phyloP scores from a whole-genome alignment of 2,113 vertebrate genomes.

The Psettodes erumei region DNA sequence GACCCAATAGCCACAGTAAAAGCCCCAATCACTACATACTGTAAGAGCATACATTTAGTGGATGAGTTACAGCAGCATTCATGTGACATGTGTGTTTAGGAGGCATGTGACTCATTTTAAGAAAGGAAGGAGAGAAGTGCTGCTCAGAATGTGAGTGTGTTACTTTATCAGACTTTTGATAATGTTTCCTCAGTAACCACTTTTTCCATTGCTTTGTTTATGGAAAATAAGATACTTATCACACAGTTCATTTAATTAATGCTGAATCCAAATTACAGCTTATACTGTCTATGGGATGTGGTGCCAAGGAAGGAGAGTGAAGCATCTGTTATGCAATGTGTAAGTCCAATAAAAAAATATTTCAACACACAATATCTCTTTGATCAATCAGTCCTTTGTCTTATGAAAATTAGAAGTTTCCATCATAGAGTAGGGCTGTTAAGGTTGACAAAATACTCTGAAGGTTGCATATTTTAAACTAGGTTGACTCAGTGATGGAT shows the following conservation, averaged over 20 bases:
- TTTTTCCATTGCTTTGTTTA: conserved; percentile 6
- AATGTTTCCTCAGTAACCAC: conserved; percentile 9
- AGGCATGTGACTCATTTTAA: conserved; percentile 40
- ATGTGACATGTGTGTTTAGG: conserved; percentile 25
- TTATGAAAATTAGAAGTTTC: background rate
- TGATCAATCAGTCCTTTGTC: background rate
- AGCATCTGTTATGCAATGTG: background rate
- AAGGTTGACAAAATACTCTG: background rate
- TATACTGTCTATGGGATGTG: background rate
- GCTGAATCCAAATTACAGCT: background rate
- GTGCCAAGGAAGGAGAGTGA: background rate
- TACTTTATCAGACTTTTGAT: conserved; percentile 19
- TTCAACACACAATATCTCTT: background rate
- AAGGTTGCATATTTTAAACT: background rate
- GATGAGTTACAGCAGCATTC: conserved; percentile 35
- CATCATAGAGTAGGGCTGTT: background rate
- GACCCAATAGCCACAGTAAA: conserved; percentile 51
- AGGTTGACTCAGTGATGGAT: conserved; percentile 5
- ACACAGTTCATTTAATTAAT: conserved; percentile 19
- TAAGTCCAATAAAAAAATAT: background rate
- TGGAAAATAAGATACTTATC: conserved; percentile 19
- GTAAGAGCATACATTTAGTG: conserved; percentile 48
- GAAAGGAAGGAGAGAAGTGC: conserved; percentile 10
- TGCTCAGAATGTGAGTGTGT: conserved; percentile 8
- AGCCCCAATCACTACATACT: conserved; percentile 38